Percentiles rank a stretch among this genome's conserved stretches.
phyloP scores from a whole-genome alignment of 2,888 invertebrate species.

The Drosophila borealis region DNA sequence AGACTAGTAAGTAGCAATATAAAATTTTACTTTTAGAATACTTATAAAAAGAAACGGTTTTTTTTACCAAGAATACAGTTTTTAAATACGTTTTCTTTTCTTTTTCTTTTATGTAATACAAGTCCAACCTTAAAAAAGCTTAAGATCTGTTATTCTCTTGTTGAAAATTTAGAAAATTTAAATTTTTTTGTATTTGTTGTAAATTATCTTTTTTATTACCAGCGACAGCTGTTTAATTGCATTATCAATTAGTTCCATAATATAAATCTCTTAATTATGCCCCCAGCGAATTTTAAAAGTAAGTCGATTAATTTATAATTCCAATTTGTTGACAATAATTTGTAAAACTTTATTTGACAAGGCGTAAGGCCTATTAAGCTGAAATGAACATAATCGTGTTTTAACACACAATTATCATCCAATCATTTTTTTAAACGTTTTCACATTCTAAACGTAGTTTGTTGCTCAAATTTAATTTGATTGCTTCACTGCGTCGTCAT shows the following conservation, averaged over 20 bases:
- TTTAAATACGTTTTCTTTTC: background rate
- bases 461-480: conserved; percentile 23
- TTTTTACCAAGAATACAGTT: background rate
- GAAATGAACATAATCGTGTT: background rate
- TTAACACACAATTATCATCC: background rate
- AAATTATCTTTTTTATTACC: conserved; percentile 8
- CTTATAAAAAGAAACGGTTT: background rate
- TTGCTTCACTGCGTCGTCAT: background rate
- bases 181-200: background rate
- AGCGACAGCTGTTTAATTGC: background rate
- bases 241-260: background rate
- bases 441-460: conserved; percentile 26
- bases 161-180: conserved; percentile 5
- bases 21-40: conserved; percentile 1
- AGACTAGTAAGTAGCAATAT: conserved; percentile 56
- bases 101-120: background rate
- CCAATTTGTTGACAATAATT: conserved; percentile 29
- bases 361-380: background rate
- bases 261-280: conserved; percentile 8
- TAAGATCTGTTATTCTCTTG: background rate
- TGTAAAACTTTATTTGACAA: conserved; percentile 7
- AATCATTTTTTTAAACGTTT: conserved; percentile 9
- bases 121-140: background rate
- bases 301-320: conserved; percentile 6
- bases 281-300: conserved; percentile 7